A percentile compares a stretch with the other conserved stretches of the same genome.
These are phyloP conservation scores for Nemopilema nomurai DNA, from an alignment of 30 jellyfish, hydroid and myxozoan genomes.

Conservation along the genomic window DNA sequence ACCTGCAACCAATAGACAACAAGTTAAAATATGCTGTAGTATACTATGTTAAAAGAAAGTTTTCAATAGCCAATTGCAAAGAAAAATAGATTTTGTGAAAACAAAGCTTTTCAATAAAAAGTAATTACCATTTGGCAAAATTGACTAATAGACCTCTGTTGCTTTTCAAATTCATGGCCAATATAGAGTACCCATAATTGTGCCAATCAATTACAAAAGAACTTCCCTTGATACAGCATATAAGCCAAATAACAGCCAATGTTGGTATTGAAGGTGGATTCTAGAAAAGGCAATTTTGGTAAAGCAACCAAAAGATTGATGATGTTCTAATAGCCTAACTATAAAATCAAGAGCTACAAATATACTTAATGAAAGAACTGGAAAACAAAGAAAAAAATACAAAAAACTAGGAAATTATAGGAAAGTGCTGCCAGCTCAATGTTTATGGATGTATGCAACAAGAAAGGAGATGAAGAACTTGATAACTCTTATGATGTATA, in stretches of 20 bases:
- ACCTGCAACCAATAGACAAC: conserved; percentile 44
- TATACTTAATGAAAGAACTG: too few species aligned
- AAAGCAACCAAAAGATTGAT: too few species aligned
- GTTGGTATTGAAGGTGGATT: conserved; percentile 98
- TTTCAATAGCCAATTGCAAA: neutral
- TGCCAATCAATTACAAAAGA: conserved; percentile 92
- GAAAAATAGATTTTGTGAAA: neutral
- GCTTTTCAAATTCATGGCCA: conserved; percentile 68
- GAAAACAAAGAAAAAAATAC: too few species aligned
- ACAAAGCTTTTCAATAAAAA: neutral
- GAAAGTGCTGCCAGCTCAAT: too few species aligned
- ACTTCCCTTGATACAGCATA: conserved; percentile 84
- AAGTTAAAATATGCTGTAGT: too few species aligned
- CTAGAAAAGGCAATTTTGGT: conserved; percentile 45
- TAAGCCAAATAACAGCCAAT: conserved; percentile 71
- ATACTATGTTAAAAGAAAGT: too few species aligned
- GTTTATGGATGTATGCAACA: too few species aligned
- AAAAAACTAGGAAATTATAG: too few species aligned
- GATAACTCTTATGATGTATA: too few species aligned
- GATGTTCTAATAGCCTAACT: too few species aligned
- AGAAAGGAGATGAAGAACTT: too few species aligned
- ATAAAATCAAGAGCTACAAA: too few species aligned
- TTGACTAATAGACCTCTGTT: conserved; percentile 55
- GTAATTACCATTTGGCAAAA: conserved; percentile 73
- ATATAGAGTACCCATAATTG: conserved; percentile 86